Percentiles rank a stretch among this genome's conserved stretches.
These are phyloP conservation scores for Synanthedon myopaeformis DNA, from an alignment of 2,888 invertebrate genomes.

Conservation along the genomic window DNA sequence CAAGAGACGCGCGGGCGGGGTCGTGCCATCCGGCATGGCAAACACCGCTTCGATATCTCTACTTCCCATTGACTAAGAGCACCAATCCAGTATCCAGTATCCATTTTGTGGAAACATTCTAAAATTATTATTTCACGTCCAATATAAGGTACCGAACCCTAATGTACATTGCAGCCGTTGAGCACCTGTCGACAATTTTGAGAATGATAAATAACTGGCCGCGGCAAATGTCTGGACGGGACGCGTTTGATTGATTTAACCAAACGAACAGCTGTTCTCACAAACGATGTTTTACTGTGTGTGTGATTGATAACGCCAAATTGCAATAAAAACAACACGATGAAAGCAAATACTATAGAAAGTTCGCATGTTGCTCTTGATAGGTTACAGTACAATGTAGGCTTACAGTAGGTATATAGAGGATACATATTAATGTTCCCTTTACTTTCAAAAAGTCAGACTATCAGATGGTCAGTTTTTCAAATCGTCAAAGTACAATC, in stretches of 20 bases:
- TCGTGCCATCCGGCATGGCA: slow-evolving; percentile 49
- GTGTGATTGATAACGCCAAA: slow-evolving; percentile 45
- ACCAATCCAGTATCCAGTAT: slow-evolving; percentile 17
- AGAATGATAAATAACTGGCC: slow-evolving; percentile 47
- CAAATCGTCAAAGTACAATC: no score
- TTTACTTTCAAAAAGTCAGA: no score
- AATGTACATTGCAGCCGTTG: slow-evolving; percentile 38
- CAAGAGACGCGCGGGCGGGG: slow-evolving; percentile 54
- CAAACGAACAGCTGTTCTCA: slow-evolving; percentile 38
- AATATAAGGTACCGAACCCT: slow-evolving; percentile 17
- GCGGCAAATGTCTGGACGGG: slow-evolving; percentile 30
- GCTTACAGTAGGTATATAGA: not conserved
- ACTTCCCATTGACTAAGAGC: slow-evolving; percentile 29
- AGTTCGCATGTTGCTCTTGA: no score
- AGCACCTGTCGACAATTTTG: slow-evolving; percentile 33
- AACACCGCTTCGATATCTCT: slow-evolving; percentile 45
- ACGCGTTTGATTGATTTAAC: slow-evolving; percentile 54
- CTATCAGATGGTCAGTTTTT: no score
- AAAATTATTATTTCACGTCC: slow-evolving; percentile 8
- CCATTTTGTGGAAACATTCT: slow-evolving; percentile 23
- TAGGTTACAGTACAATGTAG: not conserved
- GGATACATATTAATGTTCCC: no score
- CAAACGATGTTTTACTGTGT: slow-evolving; percentile 18
- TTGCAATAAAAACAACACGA: slow-evolving; percentile 12
- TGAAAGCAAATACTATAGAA: not conserved